Evolutionary conservation across 2,888 invertebrate genomes (phyloP).

Genomic region (Lepeophtheirus nordmannii): DNA sequence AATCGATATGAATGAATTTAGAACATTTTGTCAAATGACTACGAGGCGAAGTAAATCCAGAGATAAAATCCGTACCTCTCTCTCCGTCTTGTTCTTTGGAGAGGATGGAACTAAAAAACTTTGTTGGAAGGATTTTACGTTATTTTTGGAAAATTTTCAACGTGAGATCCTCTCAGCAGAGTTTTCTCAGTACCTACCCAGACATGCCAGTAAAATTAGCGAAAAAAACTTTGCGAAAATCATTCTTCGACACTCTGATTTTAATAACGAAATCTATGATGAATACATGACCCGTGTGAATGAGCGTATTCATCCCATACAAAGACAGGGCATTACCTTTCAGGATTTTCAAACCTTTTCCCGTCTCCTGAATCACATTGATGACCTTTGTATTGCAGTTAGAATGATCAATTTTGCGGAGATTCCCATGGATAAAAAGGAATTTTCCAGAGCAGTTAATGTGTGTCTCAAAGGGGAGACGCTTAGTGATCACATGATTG

Average conservation of each 20-base stretch:
- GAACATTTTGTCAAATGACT: conserved; percentile 2
- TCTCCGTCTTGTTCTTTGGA: background rate
- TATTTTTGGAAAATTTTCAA: background rate
- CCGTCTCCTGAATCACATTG: background rate
- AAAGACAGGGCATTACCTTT: background rate
- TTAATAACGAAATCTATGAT: background rate
- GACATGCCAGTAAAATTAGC: background rate
- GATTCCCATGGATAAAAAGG: background rate
- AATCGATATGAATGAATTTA: background rate
- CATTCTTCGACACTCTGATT: background rate
- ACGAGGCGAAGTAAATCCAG: background rate
- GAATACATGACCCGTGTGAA: background rate
- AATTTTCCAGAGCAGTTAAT: background rate
- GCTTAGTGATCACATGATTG: background rate
- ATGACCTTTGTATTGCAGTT: background rate
- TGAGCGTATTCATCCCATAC: background rate
- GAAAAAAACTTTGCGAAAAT: background rate
- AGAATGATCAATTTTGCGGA: background rate
- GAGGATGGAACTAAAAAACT: background rate
- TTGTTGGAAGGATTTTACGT: background rate
- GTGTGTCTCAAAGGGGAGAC: background rate
- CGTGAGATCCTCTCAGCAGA: conserved; percentile 3
- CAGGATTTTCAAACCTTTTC: background rate
- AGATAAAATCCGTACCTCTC: background rate
- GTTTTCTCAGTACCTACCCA: background rate